A percentile compares a stretch with the other conserved stretches of the same genome.
phyloP scores from a whole-genome alignment of 2,113 vertebrate species.

The Brachypodius melanocephalos region DNA sequence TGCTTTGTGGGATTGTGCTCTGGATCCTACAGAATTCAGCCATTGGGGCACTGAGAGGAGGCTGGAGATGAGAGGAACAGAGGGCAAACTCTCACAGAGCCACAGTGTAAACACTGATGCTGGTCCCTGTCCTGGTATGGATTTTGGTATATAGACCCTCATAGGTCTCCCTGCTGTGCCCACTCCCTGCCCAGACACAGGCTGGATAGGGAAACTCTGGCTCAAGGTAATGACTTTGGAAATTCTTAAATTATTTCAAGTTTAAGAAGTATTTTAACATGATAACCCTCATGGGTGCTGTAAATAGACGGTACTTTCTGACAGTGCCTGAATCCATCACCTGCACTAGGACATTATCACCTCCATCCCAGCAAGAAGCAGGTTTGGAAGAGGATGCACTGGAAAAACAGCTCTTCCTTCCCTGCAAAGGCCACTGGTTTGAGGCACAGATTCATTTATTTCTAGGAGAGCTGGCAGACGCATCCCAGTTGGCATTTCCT shows the following conservation, averaged over 20 bases:
- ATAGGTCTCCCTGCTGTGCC: neutral
- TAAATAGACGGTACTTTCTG: rapidly evolving
- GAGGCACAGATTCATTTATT: neutral
- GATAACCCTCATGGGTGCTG: rapidly evolving
- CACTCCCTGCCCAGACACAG: rapidly evolving
- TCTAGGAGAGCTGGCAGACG: neutral
- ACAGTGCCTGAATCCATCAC: neutral
- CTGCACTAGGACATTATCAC: neutral
- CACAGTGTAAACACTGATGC: rapidly evolving
- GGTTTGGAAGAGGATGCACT: neutral
- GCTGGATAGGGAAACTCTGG: neutral
- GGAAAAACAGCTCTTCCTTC: neutral
- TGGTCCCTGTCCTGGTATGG: rapidly evolving
- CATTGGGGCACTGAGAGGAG: rapidly evolving
- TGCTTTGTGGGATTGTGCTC: neutral
- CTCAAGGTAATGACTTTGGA: neutral
- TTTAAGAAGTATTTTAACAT: neutral
- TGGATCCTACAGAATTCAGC: neutral
- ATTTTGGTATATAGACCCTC: neutral
- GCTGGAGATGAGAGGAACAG: rapidly evolving
- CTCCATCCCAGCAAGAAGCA: neutral
- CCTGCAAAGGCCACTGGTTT: neutral
- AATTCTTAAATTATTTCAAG: neutral
- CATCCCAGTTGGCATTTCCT: neutral
- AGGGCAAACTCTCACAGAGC: rapidly evolving